Evolutionary conservation across 2,888 invertebrate genomes (phyloP).

Genomic region (Amitus sp.): DNA sequence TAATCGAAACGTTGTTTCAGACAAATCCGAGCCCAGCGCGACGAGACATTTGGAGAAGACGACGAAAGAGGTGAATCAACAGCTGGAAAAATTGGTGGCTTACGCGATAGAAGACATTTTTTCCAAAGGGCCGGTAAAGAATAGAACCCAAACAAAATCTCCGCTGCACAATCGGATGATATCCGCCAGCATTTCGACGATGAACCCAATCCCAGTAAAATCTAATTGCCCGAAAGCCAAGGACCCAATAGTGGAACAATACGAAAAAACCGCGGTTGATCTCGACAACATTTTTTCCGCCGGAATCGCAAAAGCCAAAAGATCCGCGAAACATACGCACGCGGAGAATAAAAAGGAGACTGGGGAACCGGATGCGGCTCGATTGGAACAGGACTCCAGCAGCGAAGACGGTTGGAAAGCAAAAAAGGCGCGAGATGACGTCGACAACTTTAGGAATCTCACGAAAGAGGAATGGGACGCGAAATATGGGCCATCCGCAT

Average conservation of each 20-base stretch:
- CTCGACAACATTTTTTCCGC: conserved; percentile 55
- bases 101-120: conserved; percentile 53
- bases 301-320: conserved; percentile 51
- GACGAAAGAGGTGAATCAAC: conserved; percentile 13
- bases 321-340: conserved; percentile 16
- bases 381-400: conserved; percentile 7
- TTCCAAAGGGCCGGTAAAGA: conserved; percentile 47
- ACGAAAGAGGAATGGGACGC: conserved; percentile 64
- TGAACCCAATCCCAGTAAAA: neutral
- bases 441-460: conserved; percentile 55
- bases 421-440: conserved; percentile 50
- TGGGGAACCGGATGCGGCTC: conserved; percentile 13
- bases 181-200: neutral
- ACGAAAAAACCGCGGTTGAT: conserved; percentile 42
- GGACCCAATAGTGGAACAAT: conserved; percentile 19
- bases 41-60: conserved; percentile 5
- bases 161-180: conserved; percentile 12
- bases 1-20: conserved; percentile 10
- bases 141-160: conserved; percentile 20
- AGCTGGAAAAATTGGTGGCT: conserved; percentile 25
- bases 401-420: conserved; percentile 44
- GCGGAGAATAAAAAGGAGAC: conserved; percentile 18
- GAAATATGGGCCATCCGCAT: conserved; percentile 43
- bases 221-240: conserved; percentile 6
- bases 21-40: conserved; percentile 12